These are phyloP conservation scores for Echinops telfairi DNA, from an alignment of 2,113 vertebrate species.

Conservation along the genomic window DNA sequence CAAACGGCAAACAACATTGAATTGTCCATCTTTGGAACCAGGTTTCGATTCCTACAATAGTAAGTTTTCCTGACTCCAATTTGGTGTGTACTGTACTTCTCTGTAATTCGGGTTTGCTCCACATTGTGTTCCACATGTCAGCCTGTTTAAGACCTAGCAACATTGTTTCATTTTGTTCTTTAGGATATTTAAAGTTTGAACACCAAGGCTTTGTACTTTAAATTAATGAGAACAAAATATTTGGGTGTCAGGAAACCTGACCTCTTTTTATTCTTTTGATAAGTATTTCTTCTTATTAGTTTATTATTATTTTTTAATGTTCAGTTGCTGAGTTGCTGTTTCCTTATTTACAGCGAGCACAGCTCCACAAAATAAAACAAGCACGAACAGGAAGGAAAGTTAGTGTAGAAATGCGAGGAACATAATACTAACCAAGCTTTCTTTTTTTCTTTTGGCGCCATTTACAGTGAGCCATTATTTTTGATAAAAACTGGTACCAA, in stretches of 20 bases:
- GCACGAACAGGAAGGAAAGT: neutral
- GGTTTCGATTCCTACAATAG: neutral
- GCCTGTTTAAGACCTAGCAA: neutral
- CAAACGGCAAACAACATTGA: neutral
- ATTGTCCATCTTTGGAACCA: neutral
- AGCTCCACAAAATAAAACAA: neutral
- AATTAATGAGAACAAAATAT: neutral
- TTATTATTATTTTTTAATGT: neutral
- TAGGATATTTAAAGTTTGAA: neutral
- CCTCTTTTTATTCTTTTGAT: neutral
- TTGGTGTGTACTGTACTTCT: neutral
- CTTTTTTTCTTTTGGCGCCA: neutral
- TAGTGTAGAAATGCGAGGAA: neutral
- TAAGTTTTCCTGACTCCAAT: neutral
- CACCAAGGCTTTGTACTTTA: neutral
- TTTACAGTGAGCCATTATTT: constrained; percentile 20
- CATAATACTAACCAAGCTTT: neutral
- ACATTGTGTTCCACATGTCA: neutral
- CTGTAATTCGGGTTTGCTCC: neutral
- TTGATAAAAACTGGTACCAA: neutral
- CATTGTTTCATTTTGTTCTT: neutral
- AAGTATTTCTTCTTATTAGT: neutral
- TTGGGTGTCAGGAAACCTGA: neutral
- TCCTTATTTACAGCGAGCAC: neutral
- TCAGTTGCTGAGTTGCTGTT: neutral